phyloP scores from a whole-genome alignment of 92 coral and sea anemone species.

The Meandrina meandrites region DNA sequence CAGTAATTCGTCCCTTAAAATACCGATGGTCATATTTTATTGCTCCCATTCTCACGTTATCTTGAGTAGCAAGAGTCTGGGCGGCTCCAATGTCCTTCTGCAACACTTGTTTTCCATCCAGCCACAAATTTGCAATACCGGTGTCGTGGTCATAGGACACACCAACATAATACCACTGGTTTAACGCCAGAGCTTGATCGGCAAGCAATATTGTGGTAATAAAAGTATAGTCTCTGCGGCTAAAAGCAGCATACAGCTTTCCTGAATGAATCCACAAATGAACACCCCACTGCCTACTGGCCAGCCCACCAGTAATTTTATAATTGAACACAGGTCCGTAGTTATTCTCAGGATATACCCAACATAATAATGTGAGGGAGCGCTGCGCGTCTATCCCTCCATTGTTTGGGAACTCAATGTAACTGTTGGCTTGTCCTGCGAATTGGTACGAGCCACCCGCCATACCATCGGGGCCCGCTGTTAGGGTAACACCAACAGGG shows the following conservation, averaged over 20 bases:
- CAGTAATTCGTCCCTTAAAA: slow-evolving; percentile 6
- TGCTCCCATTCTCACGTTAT: slow-evolving; percentile 5
- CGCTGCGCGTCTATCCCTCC: slow-evolving; percentile 1
- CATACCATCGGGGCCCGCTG: slow-evolving; percentile 40
- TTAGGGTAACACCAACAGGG: slow-evolving; percentile 6
- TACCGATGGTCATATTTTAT: not conserved
- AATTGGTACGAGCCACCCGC: slow-evolving; percentile 36
- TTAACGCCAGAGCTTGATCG: not conserved
- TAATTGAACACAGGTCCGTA: slow-evolving; percentile 14
- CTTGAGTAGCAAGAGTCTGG: slow-evolving; percentile 4
- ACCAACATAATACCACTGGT: slow-evolving; percentile 2
- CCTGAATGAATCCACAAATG: not conserved
- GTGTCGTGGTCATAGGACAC: not conserved
- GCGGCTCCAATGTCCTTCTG: not conserved
- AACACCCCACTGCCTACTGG: not conserved
- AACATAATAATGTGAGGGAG: not conserved
- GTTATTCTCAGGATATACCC: slow-evolving; percentile 3
- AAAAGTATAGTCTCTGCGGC: not conserved
- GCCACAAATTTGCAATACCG: not conserved
- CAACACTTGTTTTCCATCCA: not conserved
- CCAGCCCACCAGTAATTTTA: not conserved
- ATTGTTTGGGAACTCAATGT: slow-evolving; percentile 20
- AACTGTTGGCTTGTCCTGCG: slow-evolving; percentile 23
- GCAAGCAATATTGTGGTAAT: not conserved
- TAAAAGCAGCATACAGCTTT: not conserved